phyloP scores from a whole-genome alignment of 2,888 invertebrate species.

The Phasia obesa region DNA sequence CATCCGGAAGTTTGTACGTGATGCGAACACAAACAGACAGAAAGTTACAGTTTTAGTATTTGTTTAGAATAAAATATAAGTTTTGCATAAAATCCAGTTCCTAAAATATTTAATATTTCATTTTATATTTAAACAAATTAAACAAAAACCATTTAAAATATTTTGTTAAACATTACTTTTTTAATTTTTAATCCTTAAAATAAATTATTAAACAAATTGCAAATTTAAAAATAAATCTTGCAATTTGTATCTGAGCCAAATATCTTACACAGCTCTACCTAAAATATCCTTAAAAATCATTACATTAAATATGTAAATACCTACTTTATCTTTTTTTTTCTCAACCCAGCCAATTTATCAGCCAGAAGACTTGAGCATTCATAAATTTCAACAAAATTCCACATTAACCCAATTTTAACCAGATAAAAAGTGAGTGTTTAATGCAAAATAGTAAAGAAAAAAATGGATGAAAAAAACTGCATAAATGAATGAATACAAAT shows the following conservation, averaged over 20 bases:
- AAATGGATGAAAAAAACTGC: neutral
- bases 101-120: no score
- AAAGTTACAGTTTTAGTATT: no score
- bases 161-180: no score
- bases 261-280: neutral
- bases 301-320: conserved; percentile 44
- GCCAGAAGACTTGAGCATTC: conserved; percentile 33
- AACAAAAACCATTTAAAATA: no score
- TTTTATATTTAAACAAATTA: no score
- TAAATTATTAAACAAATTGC: no score
- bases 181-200: no score
- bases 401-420: conserved; percentile 57
- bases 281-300: conserved; percentile 17
- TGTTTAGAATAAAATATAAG: no score
- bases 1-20: no score
- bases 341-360: conserved; percentile 44
- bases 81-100: no score
- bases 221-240: neutral
- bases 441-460: conserved; percentile 43
- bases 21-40: no score
- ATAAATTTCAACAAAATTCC: conserved; percentile 52
- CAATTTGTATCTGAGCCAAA: neutral
- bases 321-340: neutral
- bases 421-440: conserved; percentile 60
- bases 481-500: conserved; percentile 58